Evolutionary conservation across 1,140 invertebrate species (phyloP), one percentile per base, ranked within the genome.

Genomic region (Sminthurides bifidus): DNA sequence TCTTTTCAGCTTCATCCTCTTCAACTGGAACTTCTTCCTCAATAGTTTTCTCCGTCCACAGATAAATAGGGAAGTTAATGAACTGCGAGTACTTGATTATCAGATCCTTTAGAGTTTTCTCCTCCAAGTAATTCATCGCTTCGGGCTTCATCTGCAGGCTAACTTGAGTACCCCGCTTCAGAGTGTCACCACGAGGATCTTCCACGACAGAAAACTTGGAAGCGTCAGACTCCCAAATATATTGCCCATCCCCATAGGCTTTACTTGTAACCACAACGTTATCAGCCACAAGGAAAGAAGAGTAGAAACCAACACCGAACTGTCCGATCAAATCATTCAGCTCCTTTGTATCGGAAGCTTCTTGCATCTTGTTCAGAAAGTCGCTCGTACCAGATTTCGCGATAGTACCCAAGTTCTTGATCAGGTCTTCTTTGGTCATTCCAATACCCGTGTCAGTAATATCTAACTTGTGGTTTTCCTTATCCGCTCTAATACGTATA

Each of bases 1-100:
- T 23, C n/a, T 45, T 24, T 51, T 77, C 76, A 33, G 75, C 72
- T 4, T 77, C 74, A 12, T 75, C 72, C 66, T 79, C 76, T 21
- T 83, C 82, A 48, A 79, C 67, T 12, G 81, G 77, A 68, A 88
- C 86, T 68, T 93, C 88, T 45, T 90, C 87, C 56, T 87, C 82
- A 59, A 94, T 79, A 23, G 85, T 90, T 49, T 87, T 94, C 70
- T 88, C 92, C 35, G 84, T 79, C 94, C 94, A 99, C 66, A 99
- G 71, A 70, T 90, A 90, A 67, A 99, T 98, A 19, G 90, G 87
- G 77, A 98, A 99, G 72, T 98, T 98, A 66, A 99, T 99, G 72
- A 99, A 99, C 75, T 99, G 95, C 1, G 91, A 96, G 72, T 99
- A 99, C 73, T 98, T 98, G 70, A 87, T 89, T 26, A 99, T 84